Conservation (phyloP, 2,113 vertebrate species). For the Lepus europaeus region DNA sequence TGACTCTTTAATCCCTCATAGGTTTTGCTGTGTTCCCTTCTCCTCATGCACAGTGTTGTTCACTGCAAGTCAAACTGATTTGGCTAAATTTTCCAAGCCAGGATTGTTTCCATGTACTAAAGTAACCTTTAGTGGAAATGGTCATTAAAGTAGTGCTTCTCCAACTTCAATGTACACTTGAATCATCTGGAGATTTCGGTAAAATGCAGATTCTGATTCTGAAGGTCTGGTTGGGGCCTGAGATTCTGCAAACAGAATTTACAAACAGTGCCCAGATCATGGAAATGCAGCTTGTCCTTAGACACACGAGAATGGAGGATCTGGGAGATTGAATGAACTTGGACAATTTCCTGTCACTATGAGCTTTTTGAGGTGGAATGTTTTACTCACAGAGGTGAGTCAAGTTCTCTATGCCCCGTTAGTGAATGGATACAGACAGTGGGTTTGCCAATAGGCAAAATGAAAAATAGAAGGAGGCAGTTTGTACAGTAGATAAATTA, state of each 20-base stretch:
- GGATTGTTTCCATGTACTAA: not conserved
- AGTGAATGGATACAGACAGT: not conserved
- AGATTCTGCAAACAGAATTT: slow-evolving; percentile 34
- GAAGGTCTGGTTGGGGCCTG: not conserved
- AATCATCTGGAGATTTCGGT: not conserved
- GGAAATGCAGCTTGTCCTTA: not conserved
- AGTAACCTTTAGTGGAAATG: not conserved
- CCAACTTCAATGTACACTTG: not conserved
- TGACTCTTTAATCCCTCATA: not conserved
- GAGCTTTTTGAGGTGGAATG: not conserved
- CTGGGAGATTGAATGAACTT: not conserved
- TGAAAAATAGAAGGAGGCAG: not conserved
- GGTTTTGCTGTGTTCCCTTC: not conserved
- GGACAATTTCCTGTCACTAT: not conserved
- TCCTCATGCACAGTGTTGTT: not conserved
- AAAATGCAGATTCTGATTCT: slow-evolving; percentile 22
- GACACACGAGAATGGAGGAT: not conserved
- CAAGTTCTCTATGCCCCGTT: not conserved
- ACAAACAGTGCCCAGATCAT: not conserved
- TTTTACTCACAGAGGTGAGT: not conserved
- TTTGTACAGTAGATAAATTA: not conserved
- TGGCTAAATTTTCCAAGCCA: not conserved
- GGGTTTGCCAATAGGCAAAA: not conserved
- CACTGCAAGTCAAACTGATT: not conserved
- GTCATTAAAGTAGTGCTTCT: not conserved